Percentiles rank a stretch among this genome's conserved stretches.
These are phyloP conservation scores for Athalia circularis DNA, from an alignment of 2,888 invertebrate species.

Conservation along the genomic window DNA sequence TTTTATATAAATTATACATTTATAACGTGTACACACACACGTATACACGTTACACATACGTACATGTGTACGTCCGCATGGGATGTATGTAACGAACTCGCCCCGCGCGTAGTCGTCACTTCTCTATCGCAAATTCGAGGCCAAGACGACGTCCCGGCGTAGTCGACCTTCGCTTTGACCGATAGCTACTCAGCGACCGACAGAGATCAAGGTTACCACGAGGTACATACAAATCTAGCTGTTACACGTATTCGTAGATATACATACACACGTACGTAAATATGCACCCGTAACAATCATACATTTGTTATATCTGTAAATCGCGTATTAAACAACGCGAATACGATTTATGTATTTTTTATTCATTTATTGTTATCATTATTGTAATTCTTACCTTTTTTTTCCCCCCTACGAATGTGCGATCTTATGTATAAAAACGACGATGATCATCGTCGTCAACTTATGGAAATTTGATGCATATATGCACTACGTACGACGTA, in stretches of 20 bases:
- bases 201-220: slow-evolving; percentile 31
- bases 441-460: too few relatives aligned
- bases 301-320: neutral
- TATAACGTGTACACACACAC: neutral
- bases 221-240: neutral
- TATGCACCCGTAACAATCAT: neutral
- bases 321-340: too few relatives aligned
- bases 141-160: slow-evolving; percentile 24
- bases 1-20: too few relatives aligned
- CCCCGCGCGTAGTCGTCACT: neutral
- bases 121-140: neutral
- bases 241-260: neutral
- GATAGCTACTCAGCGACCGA: slow-evolving; percentile 21
- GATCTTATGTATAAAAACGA: too few relatives aligned
- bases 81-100: neutral
- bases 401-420: too few relatives aligned
- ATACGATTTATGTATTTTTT: neutral
- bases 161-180: slow-evolving; percentile 44
- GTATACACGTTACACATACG: neutral
- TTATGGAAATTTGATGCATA: too few relatives aligned
- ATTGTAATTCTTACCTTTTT: too few relatives aligned
- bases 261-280: neutral
- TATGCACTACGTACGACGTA: too few relatives aligned
- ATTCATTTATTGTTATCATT: neutral
- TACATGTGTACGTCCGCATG: neutral